Conservation (phyloP, 2,113 vertebrate species). For the Vicugna pacos region DNA sequence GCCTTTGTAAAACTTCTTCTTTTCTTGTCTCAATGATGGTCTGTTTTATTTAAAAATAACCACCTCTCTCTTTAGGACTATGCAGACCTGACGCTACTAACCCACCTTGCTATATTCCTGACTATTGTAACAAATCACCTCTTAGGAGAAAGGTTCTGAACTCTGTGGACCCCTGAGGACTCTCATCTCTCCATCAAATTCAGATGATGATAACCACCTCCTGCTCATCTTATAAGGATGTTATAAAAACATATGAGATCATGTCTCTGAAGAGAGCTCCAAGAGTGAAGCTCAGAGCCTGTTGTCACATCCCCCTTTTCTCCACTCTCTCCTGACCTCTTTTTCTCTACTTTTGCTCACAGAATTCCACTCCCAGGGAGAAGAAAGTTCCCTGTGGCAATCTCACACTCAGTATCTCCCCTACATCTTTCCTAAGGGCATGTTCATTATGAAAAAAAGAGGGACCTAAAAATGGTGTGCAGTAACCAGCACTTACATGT, state of each 20-base stretch:
- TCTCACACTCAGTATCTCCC: not conserved
- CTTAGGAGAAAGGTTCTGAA: not conserved
- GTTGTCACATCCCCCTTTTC: not conserved
- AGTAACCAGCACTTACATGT: accelerated
- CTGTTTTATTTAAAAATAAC: not conserved
- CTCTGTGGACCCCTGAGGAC: not conserved
- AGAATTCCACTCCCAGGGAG: not conserved
- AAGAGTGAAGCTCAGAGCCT: not conserved
- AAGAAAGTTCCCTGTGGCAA: not conserved
- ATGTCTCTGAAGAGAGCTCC: not conserved
- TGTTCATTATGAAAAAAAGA: not conserved
- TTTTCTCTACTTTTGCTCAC: not conserved
- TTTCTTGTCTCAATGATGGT: not conserved
- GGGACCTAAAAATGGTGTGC: not conserved
- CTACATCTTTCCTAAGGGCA: not conserved
- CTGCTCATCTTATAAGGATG: not conserved
- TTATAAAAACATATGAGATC: not conserved
- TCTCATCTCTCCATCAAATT: not conserved
- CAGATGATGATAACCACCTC: not conserved
- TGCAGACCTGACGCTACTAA: not conserved
- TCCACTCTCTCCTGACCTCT: not conserved
- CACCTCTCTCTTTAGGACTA: not conserved
- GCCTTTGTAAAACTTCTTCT: not conserved
- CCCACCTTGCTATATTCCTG: not conserved
- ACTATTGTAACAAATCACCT: not conserved